Conservation (phyloP, 2,888 invertebrate genomes). For the Diarsia mendica region DNA sequence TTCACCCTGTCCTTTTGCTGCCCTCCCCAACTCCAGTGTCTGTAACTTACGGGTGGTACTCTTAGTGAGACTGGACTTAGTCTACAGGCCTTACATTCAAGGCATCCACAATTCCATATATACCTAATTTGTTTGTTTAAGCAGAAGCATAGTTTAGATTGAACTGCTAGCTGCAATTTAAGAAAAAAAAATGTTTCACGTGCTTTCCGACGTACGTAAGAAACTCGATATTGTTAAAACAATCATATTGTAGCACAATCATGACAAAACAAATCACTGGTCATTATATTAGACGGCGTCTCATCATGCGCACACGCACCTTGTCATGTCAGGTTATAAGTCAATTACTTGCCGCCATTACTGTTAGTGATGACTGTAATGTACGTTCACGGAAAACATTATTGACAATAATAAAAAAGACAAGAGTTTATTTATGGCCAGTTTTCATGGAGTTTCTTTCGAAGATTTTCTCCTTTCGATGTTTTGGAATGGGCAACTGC, state of each 20-base stretch:
- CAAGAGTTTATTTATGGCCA: not conserved
- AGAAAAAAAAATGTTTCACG: too few relatives aligned
- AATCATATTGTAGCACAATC: not conserved
- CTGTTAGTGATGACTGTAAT: conserved; percentile 23
- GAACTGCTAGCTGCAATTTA: too few relatives aligned
- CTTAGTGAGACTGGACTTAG: too few relatives aligned
- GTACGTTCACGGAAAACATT: conserved; percentile 23
- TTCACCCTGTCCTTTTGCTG: too few relatives aligned
- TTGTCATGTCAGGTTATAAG: conserved; percentile 40
- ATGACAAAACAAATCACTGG: conserved; percentile 12
- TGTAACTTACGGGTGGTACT: too few relatives aligned
- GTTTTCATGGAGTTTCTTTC: not conserved
- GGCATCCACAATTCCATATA: too few relatives aligned
- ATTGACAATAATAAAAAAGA: conserved; percentile 5
- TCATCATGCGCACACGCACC: conserved; percentile 34
- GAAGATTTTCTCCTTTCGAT: not conserved
- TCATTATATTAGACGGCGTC: conserved; percentile 5
- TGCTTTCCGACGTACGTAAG: too few relatives aligned
- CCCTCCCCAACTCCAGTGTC: too few relatives aligned
- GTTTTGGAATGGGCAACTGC: not conserved
- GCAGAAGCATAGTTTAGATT: too few relatives aligned
- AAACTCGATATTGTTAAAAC: too few relatives aligned
- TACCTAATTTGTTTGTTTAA: too few relatives aligned
- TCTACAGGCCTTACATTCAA: too few relatives aligned
- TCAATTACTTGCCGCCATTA: conserved; percentile 48